These are phyloP conservation scores for Vidua macroura DNA, from an alignment of 2,113 vertebrate species.

Conservation along the genomic window DNA sequence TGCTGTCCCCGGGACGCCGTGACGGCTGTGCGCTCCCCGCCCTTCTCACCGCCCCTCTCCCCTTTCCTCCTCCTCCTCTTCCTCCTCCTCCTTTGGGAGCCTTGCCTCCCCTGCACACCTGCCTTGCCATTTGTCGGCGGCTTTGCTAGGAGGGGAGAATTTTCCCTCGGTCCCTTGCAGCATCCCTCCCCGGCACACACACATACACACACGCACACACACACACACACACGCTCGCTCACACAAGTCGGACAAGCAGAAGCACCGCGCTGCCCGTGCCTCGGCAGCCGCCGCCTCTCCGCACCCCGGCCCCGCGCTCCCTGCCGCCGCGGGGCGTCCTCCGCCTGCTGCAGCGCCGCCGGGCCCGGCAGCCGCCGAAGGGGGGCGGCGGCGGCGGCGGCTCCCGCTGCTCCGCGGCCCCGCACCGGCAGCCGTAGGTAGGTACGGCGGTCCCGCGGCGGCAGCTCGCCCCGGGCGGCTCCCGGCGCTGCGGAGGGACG, in stretches of 20 bases:
- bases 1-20: not conserved
- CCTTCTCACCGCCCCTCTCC: not conserved
- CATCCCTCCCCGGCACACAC: slow-evolving; percentile 16
- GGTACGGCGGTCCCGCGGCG: not conserved
- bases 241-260: not conserved
- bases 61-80: not conserved
- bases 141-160: slow-evolving; percentile 55
- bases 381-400: slow-evolving; percentile 6
- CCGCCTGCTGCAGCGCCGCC: slow-evolving; percentile 48
- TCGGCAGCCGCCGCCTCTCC: slow-evolving; percentile 46
- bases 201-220: not conserved
- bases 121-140: slow-evolving; percentile 41
- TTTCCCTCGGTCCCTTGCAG: slow-evolving; percentile 71
- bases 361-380: not conserved
- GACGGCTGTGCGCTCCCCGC: not conserved
- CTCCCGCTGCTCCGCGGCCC: not conserved
- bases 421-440: not conserved
- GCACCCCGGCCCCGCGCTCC: not conserved
- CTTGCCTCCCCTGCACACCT: slow-evolving; percentile 25
- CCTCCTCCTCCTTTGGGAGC: not conserved
- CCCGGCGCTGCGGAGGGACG: not conserved
- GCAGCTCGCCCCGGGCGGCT: not conserved
- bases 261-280: slow-evolving; percentile 6
- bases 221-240: not conserved
- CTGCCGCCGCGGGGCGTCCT: slow-evolving; percentile 72